A percentile compares a stretch with the other conserved stretches of the same genome.
phyloP scores from a whole-genome alignment of 2,888 invertebrate genomes.

The Acleris sparsana region DNA sequence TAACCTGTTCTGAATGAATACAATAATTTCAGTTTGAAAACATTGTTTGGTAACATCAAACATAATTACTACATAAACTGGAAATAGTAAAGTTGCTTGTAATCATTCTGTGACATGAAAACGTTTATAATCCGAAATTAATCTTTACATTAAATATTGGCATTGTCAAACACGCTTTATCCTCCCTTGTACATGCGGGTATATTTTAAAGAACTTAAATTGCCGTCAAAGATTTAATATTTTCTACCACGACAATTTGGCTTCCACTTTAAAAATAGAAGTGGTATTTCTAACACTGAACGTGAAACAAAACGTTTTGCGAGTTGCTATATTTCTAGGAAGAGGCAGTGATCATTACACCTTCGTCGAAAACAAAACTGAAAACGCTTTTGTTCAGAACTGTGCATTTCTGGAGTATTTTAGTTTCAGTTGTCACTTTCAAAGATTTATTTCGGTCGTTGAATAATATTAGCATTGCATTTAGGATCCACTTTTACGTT shows the following conservation, averaged over 20 bases:
- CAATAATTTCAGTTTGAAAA: no score
- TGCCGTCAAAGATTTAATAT: conserved; percentile 15
- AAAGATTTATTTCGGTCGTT: conserved; percentile 25
- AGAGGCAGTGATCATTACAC: conserved; percentile 18
- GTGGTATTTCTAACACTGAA: conserved; percentile 9
- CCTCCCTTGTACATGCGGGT: background rate
- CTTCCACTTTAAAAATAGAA: conserved; percentile 27
- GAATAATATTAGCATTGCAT: conserved; percentile 24
- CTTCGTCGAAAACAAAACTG: conserved; percentile 16
- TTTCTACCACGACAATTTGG: conserved; percentile 18
- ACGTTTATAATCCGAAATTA: no score
- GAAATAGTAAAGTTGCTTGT: no score
- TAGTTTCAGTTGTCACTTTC: conserved; percentile 14
- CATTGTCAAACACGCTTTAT: background rate
- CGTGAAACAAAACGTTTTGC: conserved; percentile 5
- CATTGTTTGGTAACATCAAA: no score
- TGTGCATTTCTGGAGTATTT: conserved; percentile 26
- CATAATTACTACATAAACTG: no score
- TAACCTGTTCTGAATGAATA: no score
- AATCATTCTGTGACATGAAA: no score
- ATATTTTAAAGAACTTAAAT: conserved; percentile 18
- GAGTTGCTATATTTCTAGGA: conserved; percentile 22
- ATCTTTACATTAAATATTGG: background rate
- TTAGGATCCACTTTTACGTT: conserved; percentile 1
- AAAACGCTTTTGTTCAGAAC: conserved; percentile 19